These are phyloP conservation scores for Pachyseris speciosa DNA, from an alignment of 64 coral and sea anemone genomes.

Conservation along the genomic window DNA sequence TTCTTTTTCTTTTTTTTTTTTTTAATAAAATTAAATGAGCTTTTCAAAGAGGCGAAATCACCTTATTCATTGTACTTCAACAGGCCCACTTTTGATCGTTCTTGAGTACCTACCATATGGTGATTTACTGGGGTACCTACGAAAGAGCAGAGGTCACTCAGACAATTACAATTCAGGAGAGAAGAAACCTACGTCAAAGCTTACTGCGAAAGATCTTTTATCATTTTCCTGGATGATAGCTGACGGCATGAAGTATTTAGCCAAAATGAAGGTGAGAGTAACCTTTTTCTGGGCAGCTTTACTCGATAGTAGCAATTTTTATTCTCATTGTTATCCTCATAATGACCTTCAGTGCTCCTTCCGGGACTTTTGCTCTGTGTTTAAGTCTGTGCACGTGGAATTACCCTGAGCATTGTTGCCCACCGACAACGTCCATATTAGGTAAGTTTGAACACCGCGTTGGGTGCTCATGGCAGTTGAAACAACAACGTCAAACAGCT, in stretches of 20 bases:
- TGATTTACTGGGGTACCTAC: slow-evolving; percentile 84
- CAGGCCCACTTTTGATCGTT: slow-evolving; percentile 68
- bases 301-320: not conserved
- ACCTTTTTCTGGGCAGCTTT: too few relatives aligned
- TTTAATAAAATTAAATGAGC: too few relatives aligned
- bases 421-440: too few relatives aligned
- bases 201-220: slow-evolving; percentile 67
- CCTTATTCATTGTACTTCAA: not conserved
- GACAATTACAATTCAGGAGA: slow-evolving; percentile 79
- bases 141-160: slow-evolving; percentile 71
- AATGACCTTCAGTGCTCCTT: too few relatives aligned
- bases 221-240: slow-evolving; percentile 88
- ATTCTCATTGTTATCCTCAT: not conserved
- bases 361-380: too few relatives aligned
- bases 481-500: too few relatives aligned
- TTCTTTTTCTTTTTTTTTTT: too few relatives aligned
- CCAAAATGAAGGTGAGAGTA: slow-evolving; percentile 64
- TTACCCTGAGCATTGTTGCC: too few relatives aligned
- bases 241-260: slow-evolving; percentile 83
- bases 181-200: slow-evolving; percentile 41
- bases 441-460: too few relatives aligned
- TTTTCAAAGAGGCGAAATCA: too few relatives aligned
- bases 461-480: too few relatives aligned
- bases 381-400: too few relatives aligned
- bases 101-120: slow-evolving; percentile 81